Conservation (phyloP, 2,888 invertebrate genomes). For the Nomada goodeniana region DNA sequence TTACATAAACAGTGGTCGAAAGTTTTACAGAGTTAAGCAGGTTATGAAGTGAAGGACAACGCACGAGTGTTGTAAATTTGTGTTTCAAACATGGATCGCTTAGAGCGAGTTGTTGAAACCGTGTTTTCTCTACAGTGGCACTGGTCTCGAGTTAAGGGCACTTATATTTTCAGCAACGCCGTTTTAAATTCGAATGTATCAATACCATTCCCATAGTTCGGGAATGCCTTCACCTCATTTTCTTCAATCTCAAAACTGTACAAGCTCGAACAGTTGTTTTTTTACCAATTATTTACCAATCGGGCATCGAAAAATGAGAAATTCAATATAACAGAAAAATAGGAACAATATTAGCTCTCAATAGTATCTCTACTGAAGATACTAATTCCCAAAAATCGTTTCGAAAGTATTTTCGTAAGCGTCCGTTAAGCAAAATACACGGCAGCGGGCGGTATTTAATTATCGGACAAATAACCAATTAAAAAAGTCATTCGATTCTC, state of each 20-base stretch:
- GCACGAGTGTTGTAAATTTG: too few species aligned
- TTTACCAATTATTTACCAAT: background rate
- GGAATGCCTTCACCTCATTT: background rate
- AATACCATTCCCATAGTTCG: background rate
- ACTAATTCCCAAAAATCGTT: too few species aligned
- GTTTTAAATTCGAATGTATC: slow-evolving; percentile 11
- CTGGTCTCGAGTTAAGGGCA: background rate
- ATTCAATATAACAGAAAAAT: background rate
- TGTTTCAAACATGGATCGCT: slow-evolving; percentile 2
- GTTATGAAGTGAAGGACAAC: background rate
- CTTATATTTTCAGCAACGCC: slow-evolving; percentile 25
- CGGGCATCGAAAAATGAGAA: background rate
- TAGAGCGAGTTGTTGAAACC: background rate
- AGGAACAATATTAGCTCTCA: too few species aligned
- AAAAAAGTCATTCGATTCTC: too few species aligned
- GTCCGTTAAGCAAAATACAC: too few species aligned
- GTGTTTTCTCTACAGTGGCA: background rate
- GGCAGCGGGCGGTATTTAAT: too few species aligned
- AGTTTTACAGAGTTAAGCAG: background rate
- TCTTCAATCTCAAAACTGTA: background rate
- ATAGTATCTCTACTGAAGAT: too few species aligned
- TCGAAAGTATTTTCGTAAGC: too few species aligned
- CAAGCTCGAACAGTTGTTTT: background rate
- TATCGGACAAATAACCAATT: too few species aligned
- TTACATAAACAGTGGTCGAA: background rate